A percentile compares a stretch with the other conserved stretches of the same genome.
Evolutionary conservation across 1,140 invertebrate species (phyloP).

Genomic region (Lordiphosa mommai): DNA sequence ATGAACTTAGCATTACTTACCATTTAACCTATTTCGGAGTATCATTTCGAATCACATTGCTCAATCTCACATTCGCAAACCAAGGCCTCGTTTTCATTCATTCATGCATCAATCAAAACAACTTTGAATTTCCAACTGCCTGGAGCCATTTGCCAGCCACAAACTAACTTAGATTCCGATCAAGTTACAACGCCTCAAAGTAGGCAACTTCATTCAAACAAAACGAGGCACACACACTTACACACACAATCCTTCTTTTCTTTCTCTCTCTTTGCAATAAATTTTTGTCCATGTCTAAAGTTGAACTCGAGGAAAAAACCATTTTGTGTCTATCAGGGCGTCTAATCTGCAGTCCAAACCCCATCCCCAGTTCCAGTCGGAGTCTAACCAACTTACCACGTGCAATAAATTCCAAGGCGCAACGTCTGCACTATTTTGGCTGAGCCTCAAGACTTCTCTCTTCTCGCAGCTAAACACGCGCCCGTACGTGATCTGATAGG

Average conservation of each 20-base stretch:
- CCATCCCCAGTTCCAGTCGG: background rate
- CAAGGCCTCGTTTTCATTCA: background rate
- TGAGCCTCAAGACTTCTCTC: constrained; percentile 48
- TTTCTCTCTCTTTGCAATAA: constrained; percentile 42
- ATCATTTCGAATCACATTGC: no score
- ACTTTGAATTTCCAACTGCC: constrained; percentile 20
- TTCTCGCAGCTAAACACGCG: constrained; percentile 43
- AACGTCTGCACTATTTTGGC: constrained; percentile 65
- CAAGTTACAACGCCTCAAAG: constrained; percentile 31
- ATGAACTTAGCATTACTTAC: no score
- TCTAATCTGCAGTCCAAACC: constrained; percentile 71
- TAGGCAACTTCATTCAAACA: constrained; percentile 36
- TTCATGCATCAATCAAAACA: constrained; percentile 35
- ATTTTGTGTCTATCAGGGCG: constrained; percentile 70
- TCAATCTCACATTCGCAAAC: background rate
- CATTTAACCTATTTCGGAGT: no score
- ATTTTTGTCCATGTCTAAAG: constrained; percentile 66
- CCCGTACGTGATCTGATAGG: constrained; percentile 68
- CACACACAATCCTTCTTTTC: constrained; percentile 1
- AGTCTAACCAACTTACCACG: constrained; percentile 64
- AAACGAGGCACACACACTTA: constrained; percentile 21
- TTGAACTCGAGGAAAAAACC: constrained; percentile 56
- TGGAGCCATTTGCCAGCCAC: constrained; percentile 36
- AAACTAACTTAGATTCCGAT: constrained; percentile 37
- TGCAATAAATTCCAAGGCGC: constrained; percentile 71